phyloP scores from a whole-genome alignment of 2,797 vertebrate genomes.

The Cygnus olor region DNA sequence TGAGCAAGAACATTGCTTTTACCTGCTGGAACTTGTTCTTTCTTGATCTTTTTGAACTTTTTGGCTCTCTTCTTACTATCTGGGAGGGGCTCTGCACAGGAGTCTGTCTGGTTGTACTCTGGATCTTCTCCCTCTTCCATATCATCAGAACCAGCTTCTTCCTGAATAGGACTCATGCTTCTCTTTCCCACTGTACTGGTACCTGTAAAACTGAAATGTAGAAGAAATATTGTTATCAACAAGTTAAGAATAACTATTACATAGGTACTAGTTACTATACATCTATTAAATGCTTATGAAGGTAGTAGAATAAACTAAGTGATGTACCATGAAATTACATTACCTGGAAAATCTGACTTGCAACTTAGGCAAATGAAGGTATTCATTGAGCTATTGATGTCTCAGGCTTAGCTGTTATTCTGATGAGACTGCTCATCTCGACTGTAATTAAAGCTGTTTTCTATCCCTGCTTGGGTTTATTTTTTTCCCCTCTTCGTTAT shows the following conservation, averaged over 20 bases:
- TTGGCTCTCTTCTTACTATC: conserved; percentile 83
- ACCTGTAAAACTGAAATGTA: conserved; percentile 71
- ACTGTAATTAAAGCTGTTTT: background rate
- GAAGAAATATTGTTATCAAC: background rate
- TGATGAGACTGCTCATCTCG: background rate
- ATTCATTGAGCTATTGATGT: background rate
- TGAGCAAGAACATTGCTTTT: rapidly evolving
- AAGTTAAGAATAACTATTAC: background rate
- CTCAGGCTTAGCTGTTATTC: background rate
- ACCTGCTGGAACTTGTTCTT: conserved; percentile 78
- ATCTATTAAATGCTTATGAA: background rate
- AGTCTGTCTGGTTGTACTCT: conserved; percentile 72
- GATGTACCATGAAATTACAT: background rate
- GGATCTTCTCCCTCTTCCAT: conserved; percentile 64
- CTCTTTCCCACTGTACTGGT: conserved; percentile 80
- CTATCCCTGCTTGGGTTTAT: background rate
- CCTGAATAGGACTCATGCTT: conserved; percentile 87
- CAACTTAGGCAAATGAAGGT: background rate
- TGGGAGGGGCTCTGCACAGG: conserved; percentile 78
- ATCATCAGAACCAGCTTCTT: conserved; percentile 77
- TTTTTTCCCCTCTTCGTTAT: background rate
- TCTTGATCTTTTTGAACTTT: conserved; percentile 85
- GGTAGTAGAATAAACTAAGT: background rate
- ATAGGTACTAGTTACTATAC: background rate
- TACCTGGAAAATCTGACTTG: background rate